Percentiles rank a stretch among this genome's conserved stretches.
These are phyloP conservation scores for Beris morrisii DNA, from an alignment of 2,888 invertebrate species.

Conservation along the genomic window DNA sequence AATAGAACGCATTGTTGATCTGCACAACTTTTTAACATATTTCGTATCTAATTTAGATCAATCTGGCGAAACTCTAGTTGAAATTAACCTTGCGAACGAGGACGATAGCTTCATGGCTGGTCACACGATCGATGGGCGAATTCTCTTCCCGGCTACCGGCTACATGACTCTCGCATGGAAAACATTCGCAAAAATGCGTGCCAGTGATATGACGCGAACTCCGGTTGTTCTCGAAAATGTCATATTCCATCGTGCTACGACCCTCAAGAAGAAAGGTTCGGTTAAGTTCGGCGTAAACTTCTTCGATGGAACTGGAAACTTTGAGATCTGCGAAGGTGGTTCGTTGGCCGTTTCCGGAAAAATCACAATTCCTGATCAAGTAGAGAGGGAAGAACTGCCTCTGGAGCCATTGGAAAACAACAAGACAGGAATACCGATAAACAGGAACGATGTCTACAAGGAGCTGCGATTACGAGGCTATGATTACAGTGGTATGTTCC, in stretches of 20 bases:
- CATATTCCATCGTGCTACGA: constrained; percentile 90
- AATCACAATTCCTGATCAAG: constrained; percentile 68
- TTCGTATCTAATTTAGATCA: constrained; percentile 46
- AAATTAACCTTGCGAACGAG: constrained; percentile 73
- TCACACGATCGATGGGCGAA: constrained; percentile 90
- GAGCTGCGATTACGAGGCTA: too few relatives aligned
- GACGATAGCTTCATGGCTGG: constrained; percentile 76
- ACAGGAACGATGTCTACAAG: too few relatives aligned
- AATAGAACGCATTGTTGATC: constrained; percentile 7
- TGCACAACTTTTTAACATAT: neutral
- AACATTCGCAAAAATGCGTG: constrained; percentile 77
- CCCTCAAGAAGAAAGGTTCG: constrained; percentile 79
- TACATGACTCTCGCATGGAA: constrained; percentile 84
- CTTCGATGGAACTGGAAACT: constrained; percentile 80
- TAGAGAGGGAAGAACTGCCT: constrained; percentile 66
- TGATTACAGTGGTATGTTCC: too few relatives aligned
- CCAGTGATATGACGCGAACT: constrained; percentile 72
- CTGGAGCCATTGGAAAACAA: too few relatives aligned
- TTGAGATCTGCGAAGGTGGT: constrained; percentile 88
- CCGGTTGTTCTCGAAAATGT: constrained; percentile 88
- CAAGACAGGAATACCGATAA: too few relatives aligned
- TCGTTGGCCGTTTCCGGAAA: constrained; percentile 79
- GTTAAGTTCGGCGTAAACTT: constrained; percentile 82
- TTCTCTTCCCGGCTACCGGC: constrained; percentile 93
- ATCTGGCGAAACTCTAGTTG: constrained; percentile 78